Evolutionary conservation across 1,140 invertebrate species (phyloP).

Genomic region (Euura lappo): DNA sequence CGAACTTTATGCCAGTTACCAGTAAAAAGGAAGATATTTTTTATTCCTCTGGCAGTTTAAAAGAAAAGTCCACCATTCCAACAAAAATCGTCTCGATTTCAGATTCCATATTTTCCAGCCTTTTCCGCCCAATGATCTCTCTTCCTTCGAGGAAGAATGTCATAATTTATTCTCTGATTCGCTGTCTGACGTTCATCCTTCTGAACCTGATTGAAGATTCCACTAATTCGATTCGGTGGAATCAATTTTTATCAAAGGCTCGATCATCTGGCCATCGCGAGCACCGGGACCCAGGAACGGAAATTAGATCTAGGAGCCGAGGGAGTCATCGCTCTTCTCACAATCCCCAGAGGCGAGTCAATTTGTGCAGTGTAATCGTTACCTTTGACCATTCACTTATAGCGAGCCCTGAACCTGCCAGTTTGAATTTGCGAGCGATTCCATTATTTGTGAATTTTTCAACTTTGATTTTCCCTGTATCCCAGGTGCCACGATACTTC

Average conservation of each 20-base stretch:
- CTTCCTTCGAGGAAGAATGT: too few relatives aligned
- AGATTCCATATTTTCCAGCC: not conserved
- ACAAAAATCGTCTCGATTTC: not conserved
- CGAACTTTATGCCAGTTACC: slow-evolving; percentile 4
- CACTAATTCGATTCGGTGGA: too few relatives aligned
- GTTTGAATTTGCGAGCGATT: not conserved
- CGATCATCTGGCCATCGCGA: too few relatives aligned
- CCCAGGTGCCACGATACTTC: too few relatives aligned
- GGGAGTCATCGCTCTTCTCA: not conserved
- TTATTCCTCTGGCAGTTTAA: not conserved
- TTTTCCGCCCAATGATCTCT: not conserved
- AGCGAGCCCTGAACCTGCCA: not conserved
- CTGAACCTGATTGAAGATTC: too few relatives aligned
- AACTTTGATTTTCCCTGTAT: not conserved
- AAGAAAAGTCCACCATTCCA: not conserved
- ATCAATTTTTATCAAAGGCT: too few relatives aligned
- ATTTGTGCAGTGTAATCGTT: not conserved
- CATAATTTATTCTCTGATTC: too few relatives aligned
- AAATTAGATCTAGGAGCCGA: not conserved
- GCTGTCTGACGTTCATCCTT: too few relatives aligned
- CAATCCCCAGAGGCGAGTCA: not conserved
- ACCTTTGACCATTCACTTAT: not conserved
- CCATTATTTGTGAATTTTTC: not conserved
- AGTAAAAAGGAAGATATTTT: not conserved
- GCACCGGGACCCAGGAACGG: not conserved